Percentiles rank a stretch among this genome's conserved stretches.
Evolutionary conservation across 2,888 invertebrate genomes (phyloP).

Genomic region (Parnassius mnemosyne): DNA sequence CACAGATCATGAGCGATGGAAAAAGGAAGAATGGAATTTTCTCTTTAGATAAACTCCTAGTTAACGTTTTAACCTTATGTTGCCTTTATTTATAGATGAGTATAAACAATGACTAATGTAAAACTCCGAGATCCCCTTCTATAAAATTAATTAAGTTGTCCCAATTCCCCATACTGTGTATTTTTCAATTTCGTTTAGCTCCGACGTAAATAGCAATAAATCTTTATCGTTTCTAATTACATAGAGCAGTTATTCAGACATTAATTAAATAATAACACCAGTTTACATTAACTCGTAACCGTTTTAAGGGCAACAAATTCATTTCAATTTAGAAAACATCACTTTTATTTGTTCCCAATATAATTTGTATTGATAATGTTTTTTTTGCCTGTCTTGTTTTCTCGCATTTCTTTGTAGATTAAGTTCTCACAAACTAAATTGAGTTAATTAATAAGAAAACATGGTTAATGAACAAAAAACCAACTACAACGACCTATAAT

Average conservation of each 20-base stretch:
- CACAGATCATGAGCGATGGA: too few species aligned
- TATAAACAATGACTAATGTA: background rate
- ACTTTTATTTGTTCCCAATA: background rate
- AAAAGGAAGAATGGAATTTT: too few species aligned
- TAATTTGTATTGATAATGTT: too few species aligned
- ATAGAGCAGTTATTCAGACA: background rate
- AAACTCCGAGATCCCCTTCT: conserved; percentile 1
- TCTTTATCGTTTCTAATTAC: conserved; percentile 1
- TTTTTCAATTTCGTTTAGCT: background rate
- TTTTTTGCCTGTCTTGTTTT: too few species aligned
- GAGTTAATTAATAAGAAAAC: too few species aligned
- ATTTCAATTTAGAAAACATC: background rate
- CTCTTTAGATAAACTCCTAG: too few species aligned
- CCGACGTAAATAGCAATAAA: background rate
- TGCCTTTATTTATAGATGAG: too few species aligned
- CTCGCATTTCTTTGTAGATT: too few species aligned
- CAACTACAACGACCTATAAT: too few species aligned
- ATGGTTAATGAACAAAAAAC: too few species aligned
- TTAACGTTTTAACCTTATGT: background rate
- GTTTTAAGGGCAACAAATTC: background rate
- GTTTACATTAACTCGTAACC: background rate
- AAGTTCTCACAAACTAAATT: too few species aligned
- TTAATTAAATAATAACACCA: conserved; percentile 5
- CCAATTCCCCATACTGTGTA: background rate
- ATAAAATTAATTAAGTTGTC: background rate